These are phyloP conservation scores for Nesogale talazaci DNA, from an alignment of 2,113 vertebrate species.

Conservation along the genomic window DNA sequence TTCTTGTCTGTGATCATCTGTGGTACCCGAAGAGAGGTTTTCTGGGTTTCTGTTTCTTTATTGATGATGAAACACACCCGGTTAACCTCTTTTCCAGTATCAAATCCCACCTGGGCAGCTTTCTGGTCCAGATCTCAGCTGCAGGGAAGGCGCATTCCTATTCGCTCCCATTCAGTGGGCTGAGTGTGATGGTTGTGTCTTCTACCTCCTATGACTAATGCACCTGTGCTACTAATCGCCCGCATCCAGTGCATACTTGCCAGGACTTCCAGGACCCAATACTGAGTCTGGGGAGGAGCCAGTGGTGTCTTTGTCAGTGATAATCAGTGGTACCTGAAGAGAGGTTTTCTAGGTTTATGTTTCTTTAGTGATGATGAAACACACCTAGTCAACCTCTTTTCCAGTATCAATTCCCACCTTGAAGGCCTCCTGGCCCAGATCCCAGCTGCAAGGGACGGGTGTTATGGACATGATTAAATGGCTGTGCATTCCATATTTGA, in stretches of 20 bases:
- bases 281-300: not conserved
- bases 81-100: slow-evolving; percentile 31
- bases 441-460: not conserved
- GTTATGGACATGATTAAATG: not conserved
- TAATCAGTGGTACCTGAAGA: not conserved
- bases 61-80: slow-evolving; percentile 31
- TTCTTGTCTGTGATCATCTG: not conserved
- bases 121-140: not conserved
- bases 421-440: not conserved
- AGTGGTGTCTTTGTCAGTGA: not conserved
- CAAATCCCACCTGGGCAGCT: not conserved
- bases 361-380: slow-evolving; percentile 52
- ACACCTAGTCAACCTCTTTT: not conserved
- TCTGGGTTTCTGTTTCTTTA: slow-evolving; percentile 49
- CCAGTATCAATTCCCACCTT: not conserved
- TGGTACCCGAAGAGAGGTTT: slow-evolving; percentile 43
- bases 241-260: not conserved
- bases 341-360: slow-evolving; percentile 44
- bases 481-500: not conserved
- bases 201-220: not conserved
- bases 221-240: not conserved
- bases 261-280: not conserved
- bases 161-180: not conserved
- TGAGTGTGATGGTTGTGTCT: not conserved
- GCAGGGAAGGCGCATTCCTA: not conserved